These are phyloP conservation scores for Eupithecia inturbata DNA, from an alignment of 2,888 invertebrate genomes.

Conservation along the genomic window DNA sequence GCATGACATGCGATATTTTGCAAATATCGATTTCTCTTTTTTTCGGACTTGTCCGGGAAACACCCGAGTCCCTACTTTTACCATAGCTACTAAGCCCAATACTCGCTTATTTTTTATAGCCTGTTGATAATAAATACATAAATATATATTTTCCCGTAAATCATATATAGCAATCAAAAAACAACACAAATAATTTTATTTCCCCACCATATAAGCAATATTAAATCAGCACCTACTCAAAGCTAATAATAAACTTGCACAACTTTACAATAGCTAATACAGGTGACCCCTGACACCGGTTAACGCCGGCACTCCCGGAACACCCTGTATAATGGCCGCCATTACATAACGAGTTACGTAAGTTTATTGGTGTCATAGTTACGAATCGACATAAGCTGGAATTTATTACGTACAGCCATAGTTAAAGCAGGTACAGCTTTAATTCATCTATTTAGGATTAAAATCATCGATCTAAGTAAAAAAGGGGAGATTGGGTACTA, in stretches of 20 bases:
- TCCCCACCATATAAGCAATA: not conserved
- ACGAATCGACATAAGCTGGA: conserved; percentile 36
- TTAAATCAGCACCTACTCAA: not conserved
- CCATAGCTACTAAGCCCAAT: not conserved
- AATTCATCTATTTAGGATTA: not conserved
- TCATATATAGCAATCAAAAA: too few relatives aligned
- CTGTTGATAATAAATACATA: too few relatives aligned
- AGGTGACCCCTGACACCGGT: conserved; percentile 9
- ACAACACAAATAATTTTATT: not conserved
- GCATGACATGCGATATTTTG: not conserved
- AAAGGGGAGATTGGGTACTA: too few relatives aligned
- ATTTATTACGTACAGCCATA: conserved; percentile 28
- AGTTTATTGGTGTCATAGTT: conserved; percentile 38
- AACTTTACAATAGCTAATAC: conserved; percentile 12
- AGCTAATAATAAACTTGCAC: conserved; percentile 3
- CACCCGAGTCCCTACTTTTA: not conserved
- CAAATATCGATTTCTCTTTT: not conserved
- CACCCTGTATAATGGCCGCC: conserved; percentile 26
- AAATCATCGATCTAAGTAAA: too few relatives aligned
- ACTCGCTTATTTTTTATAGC: not conserved
- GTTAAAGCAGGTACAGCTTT: not conserved
- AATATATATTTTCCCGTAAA: too few relatives aligned
- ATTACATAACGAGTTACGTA: conserved; percentile 69
- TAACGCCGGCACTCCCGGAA: conserved; percentile 13
- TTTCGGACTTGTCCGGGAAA: not conserved